Base-by-base conservation (phyloP, 2,113 vertebrate genomes). In the Hypanus sabinus region DNA sequence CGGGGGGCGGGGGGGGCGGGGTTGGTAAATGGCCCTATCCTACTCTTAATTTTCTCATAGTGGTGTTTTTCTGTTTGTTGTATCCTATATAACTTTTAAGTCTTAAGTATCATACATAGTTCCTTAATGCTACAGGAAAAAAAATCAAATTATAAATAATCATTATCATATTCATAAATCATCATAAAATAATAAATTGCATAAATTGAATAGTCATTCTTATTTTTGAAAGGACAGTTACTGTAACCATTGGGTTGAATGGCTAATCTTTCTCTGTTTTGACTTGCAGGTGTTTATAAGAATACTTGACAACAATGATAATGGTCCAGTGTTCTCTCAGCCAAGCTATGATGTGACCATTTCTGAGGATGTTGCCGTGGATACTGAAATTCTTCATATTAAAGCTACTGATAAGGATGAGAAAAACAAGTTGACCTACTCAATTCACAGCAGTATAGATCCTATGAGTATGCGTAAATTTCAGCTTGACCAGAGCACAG, bases 291-390 rank as follows among this genome's bases (percentile, higher is more conserved):
- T 99, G 94, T 97, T 98, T 94, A 97, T 99, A 95, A 98, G 96
- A 94, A 97, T 99, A 55, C 94, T 99, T 95, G 99, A 99, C 97
- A 98, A 98, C 96, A 99, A 99, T 18, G 99, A 99, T 96, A 99
- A 99, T 0, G 96, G 97, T 62, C 98, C 99, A 0, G 96, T 98
- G 95, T 99, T 99, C 96, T 98, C 98, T 94, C 98, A 99, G 93
- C 96, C 97, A 0, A 97, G 95, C 94, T 99, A 99, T 0, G 98
- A 99, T 3, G 97, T 99, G 94, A 97, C 97, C 0, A 97, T 99
- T 95, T 98, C 98, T 1, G 99, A 99, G 95, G 99, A 99, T 85
- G 97, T 98, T 55, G 97, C 97, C 24, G 96, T 98, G 0, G 97
- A 99, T 79, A 98, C 98, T 0, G 98, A 99, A 95, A 98, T 99